Percentiles rank a stretch among this genome's conserved stretches.
Conservation (phyloP, 1,140 invertebrate species). For the Doryteuthis pealeii region DNA sequence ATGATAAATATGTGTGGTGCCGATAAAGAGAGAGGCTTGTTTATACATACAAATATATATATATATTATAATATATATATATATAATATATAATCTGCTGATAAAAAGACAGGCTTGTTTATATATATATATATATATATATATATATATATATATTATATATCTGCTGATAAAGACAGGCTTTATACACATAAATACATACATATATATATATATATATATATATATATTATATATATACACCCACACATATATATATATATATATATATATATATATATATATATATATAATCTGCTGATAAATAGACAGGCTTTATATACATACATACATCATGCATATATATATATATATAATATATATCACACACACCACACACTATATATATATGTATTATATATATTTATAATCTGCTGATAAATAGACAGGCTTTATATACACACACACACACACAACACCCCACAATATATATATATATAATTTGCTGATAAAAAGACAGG, state of each 20-base stretch:
- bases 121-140: neutral
- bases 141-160: neutral
- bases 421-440: no score
- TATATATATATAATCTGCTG: neutral
- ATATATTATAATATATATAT: no score
- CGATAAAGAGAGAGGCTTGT: no score
- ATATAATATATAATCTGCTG: no score
- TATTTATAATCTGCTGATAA: no score
- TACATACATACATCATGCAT: neutral
- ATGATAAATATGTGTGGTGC: no score
- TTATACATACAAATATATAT: no score
- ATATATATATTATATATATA: neutral
- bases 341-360: no score
- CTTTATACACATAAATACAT: neutral
- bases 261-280: neutral
- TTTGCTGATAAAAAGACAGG: neutral
- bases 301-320: neutral
- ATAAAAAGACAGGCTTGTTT: no score
- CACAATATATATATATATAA: conserved; percentile 4
- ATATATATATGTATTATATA: no score
- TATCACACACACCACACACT: no score
- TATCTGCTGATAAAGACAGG: neutral
- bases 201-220: conserved; percentile 3
- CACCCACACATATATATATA: neutral
- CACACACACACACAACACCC: no score